Conservation (phyloP, 2,797 vertebrate species). For the Ceryle rudis region DNA sequence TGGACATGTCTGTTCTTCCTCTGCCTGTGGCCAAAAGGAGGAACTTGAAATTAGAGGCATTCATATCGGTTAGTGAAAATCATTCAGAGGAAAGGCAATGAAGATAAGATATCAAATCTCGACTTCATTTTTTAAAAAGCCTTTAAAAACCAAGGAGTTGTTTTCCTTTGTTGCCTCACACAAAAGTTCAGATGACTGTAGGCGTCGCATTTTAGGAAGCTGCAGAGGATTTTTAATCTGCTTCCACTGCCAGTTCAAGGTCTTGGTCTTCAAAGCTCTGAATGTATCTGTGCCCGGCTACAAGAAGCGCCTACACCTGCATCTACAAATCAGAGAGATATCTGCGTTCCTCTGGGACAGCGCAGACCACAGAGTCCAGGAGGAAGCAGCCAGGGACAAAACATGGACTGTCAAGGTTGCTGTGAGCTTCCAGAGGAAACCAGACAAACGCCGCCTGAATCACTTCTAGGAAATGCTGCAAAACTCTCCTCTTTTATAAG, state of each 20-base stretch:
- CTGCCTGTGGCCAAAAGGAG: background rate
- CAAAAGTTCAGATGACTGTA: background rate
- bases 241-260: background rate
- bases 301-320: conserved; percentile 7
- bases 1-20: background rate
- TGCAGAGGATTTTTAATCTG: conserved; percentile 7
- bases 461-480: conserved; percentile 11
- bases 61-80: background rate
- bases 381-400: conserved; percentile 20
- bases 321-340: background rate
- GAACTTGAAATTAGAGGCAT: background rate
- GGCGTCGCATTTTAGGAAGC: background rate
- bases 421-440: conserved; percentile 32
- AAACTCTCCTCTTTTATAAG: background rate
- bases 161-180: background rate
- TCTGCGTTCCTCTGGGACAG: background rate
- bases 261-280: conserved; percentile 26
- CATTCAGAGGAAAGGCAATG: background rate
- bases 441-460: background rate
- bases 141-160: background rate
- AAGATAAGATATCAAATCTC: background rate
- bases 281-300: background rate
- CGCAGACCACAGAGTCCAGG: background rate
- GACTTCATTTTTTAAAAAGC: background rate
- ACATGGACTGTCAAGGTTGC: background rate